Percentiles rank a stretch among this genome's conserved stretches.
Conservation (phyloP, 2,797 vertebrate genomes). For the Nasua narica region DNA sequence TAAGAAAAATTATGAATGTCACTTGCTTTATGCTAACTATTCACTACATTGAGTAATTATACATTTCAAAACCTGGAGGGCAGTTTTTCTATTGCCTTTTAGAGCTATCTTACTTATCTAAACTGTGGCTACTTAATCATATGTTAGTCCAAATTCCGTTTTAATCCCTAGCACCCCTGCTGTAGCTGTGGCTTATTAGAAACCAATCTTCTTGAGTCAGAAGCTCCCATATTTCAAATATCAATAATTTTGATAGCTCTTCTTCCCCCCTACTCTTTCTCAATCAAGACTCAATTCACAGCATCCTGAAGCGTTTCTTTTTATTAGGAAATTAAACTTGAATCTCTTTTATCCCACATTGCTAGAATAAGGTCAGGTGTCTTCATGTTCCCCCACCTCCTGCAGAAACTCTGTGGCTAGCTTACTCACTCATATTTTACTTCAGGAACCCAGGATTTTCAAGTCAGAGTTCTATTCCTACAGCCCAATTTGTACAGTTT, state of each 20-base stretch:
- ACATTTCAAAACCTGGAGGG: constrained; percentile 26
- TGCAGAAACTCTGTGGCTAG: background rate
- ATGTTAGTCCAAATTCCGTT: background rate
- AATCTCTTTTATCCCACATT: constrained; percentile 6
- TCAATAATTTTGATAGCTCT: background rate
- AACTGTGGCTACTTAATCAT: background rate
- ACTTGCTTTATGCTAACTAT: constrained; percentile 16
- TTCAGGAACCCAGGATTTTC: background rate
- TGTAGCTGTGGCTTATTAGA: background rate
- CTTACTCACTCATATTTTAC: background rate
- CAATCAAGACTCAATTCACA: background rate
- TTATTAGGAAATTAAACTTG: background rate
- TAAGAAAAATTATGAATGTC: constrained; percentile 1
- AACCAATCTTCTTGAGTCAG: background rate
- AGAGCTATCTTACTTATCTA: background rate
- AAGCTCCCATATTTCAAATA: background rate
- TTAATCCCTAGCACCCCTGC: background rate
- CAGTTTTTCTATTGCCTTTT: background rate
- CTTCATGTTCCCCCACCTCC: background rate
- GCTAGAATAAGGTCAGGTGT: background rate
- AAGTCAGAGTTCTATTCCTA: constrained; percentile 18
- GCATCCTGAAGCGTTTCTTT: background rate
- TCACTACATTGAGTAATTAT: background rate
- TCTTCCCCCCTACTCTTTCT: background rate
- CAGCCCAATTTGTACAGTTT: background rate